Evolutionary conservation across 2,113 vertebrate species (phyloP).

Genomic region (Stegastes partitus): DNA sequence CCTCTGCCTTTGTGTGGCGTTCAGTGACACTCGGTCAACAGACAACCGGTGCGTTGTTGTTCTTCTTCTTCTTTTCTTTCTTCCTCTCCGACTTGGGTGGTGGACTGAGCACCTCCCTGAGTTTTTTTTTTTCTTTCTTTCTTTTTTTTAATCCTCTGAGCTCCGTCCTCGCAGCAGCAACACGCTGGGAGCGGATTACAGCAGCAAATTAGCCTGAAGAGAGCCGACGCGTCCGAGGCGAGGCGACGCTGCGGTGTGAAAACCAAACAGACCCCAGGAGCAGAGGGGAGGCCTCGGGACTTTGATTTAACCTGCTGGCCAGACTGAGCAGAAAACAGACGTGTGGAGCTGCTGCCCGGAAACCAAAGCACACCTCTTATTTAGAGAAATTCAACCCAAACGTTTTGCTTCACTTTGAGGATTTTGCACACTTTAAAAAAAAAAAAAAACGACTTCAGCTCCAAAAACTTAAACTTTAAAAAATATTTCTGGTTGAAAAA

Average conservation of each 20-base stretch:
- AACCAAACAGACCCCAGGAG: constrained; percentile 66
- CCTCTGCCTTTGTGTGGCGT: constrained; percentile 12
- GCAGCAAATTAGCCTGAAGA: constrained; percentile 63
- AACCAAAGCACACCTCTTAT: too few relatives aligned
- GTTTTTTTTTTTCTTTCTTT: constrained; percentile 29
- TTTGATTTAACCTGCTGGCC: constrained; percentile 19
- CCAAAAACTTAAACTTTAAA: too few relatives aligned
- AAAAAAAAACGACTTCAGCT: too few relatives aligned
- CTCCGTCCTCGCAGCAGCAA: constrained; percentile 37
- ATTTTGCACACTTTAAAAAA: too few relatives aligned
- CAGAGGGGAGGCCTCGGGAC: constrained; percentile 41
- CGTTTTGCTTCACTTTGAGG: too few relatives aligned
- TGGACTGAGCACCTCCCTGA: constrained; percentile 33
- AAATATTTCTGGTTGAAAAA: too few relatives aligned
- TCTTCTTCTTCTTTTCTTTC: too few relatives aligned
- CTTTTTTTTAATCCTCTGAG: constrained; percentile 45
- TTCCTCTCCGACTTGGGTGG: constrained; percentile 57
- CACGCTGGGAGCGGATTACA: constrained; percentile 68
- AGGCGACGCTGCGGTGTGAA: constrained; percentile 61
- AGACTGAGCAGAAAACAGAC: too few relatives aligned
- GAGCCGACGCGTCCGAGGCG: constrained; percentile 18
- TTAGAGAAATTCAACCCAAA: too few relatives aligned
- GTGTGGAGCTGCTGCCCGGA: too few relatives aligned
- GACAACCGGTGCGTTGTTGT: constrained; percentile 26
- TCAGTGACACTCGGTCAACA: constrained; percentile 37